phyloP scores from a whole-genome alignment of 1,140 invertebrate genomes.

The Eueides isabella region DNA sequence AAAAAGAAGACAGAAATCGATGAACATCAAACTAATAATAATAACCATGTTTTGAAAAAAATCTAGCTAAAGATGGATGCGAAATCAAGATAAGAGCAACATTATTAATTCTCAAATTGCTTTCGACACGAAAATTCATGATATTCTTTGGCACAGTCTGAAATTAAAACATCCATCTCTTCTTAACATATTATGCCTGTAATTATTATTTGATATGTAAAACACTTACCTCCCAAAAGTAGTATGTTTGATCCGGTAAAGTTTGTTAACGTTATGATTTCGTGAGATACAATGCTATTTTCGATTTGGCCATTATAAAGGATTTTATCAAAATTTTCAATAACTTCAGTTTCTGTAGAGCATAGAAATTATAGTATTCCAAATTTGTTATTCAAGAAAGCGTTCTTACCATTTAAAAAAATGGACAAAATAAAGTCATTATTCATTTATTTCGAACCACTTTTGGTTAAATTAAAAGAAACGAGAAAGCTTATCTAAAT shows the following conservation, averaged over 20 bases:
- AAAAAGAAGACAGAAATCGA: too few species aligned
- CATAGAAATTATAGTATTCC: background rate
- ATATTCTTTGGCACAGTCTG: too few species aligned
- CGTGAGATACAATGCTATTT: slow-evolving; percentile 48
- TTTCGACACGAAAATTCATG: too few species aligned
- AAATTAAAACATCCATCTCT: too few species aligned
- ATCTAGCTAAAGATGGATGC: too few species aligned
- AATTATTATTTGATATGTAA: background rate
- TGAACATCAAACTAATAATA: too few species aligned
- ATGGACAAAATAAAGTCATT: background rate
- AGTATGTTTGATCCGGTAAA: slow-evolving; percentile 44
- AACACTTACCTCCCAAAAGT: slow-evolving; percentile 56
- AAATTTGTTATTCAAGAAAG: background rate
- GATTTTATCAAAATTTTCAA: slow-evolving; percentile 50
- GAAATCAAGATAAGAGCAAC: too few species aligned
- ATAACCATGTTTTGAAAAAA: too few species aligned
- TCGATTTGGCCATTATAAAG: slow-evolving; percentile 53
- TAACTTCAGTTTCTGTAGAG: background rate
- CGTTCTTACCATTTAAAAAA: background rate
- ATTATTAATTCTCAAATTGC: too few species aligned
- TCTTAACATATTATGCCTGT: slow-evolving; percentile 33
- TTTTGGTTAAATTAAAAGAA: too few species aligned
- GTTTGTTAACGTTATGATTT: slow-evolving; percentile 47
- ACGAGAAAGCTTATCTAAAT: too few species aligned
- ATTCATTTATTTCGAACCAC: too few species aligned